Conservation (phyloP, 2,888 invertebrate species). For the Drosophila bunnanda region DNA sequence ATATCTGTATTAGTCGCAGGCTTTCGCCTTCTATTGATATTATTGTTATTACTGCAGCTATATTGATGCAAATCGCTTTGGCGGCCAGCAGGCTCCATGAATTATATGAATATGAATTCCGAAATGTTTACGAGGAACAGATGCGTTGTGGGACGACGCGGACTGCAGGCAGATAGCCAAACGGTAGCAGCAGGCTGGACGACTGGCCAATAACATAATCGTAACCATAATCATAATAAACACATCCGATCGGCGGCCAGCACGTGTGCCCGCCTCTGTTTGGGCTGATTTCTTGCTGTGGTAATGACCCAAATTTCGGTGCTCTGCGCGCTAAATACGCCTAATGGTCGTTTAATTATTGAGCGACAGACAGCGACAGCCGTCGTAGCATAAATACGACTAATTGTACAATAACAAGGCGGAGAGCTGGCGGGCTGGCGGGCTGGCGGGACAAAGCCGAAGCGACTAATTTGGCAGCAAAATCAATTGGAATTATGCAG, state of each 20-base stretch:
- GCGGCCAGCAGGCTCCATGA: slow-evolving; percentile 43
- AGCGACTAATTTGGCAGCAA: slow-evolving; percentile 24
- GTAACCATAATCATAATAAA: slow-evolving; percentile 76
- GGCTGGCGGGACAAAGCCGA: slow-evolving; percentile 15
- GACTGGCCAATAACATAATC: slow-evolving; percentile 47
- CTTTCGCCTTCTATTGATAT: slow-evolving; percentile 64
- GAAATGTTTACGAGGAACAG: slow-evolving; percentile 65
- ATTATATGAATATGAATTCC: slow-evolving; percentile 48
- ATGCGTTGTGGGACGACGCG: slow-evolving; percentile 49
- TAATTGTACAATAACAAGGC: slow-evolving; percentile 78
- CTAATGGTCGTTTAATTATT: slow-evolving; percentile 79
- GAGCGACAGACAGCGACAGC: slow-evolving; percentile 63
- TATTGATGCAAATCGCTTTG: slow-evolving; percentile 50
- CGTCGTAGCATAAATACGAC: slow-evolving; percentile 69
- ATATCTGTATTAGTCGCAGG: slow-evolving; percentile 48
- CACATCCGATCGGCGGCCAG: slow-evolving; percentile 59
- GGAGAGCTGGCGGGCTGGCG: slow-evolving; percentile 16
- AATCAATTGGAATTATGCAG: slow-evolving; percentile 25
- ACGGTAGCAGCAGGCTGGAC: slow-evolving; percentile 32
- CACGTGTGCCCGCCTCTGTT: slow-evolving; percentile 68
- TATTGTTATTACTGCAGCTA: slow-evolving; percentile 23
- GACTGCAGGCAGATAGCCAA: slow-evolving; percentile 25
- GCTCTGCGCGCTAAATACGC: slow-evolving; percentile 68
- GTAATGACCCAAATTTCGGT: slow-evolving; percentile 80
- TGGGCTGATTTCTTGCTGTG: slow-evolving; percentile 66